phyloP scores from a whole-genome alignment of 2,888 invertebrate genomes.

The Cephus nigrinus region DNA sequence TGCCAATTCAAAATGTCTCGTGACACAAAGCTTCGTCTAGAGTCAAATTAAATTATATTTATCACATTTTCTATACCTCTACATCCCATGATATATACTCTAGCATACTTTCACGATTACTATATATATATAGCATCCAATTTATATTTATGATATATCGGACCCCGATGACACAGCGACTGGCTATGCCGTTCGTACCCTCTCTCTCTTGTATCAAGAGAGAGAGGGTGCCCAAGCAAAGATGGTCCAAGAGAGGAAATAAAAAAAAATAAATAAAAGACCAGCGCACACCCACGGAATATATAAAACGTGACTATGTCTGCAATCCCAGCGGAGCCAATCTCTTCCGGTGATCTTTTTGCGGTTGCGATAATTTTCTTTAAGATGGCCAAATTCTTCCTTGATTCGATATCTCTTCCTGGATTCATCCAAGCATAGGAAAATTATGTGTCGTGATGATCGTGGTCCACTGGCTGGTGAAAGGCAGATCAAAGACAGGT shows the following conservation, averaged over 20 bases:
- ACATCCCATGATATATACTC: background rate
- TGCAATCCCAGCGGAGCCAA: background rate
- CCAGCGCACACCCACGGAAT: constrained; percentile 34
- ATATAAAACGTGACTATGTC: constrained; percentile 28
- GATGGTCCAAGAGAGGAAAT: constrained; percentile 16
- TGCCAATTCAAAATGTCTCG: background rate
- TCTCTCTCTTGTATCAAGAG: background rate
- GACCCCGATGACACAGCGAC: constrained; percentile 55
- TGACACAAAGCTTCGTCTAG: background rate
- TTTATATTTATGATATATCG: constrained; percentile 54
- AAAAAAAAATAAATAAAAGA: constrained; percentile 10
- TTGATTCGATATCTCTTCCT: background rate
- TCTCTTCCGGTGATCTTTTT: background rate
- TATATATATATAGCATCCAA: constrained; percentile 34
- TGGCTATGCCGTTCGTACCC: constrained; percentile 41
- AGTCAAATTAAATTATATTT: background rate
- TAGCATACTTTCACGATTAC: background rate
- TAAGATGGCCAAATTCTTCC: background rate
- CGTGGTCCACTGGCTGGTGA: background rate
- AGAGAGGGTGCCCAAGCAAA: constrained; percentile 24
- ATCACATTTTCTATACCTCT: background rate
- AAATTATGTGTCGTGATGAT: background rate
- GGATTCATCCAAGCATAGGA: background rate
- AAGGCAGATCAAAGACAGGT: background rate
- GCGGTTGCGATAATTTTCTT: background rate